Conservation (phyloP, 30 jellyfish, hydroid and myxozoan species). For the Turritopsis dohrnii region DNA sequence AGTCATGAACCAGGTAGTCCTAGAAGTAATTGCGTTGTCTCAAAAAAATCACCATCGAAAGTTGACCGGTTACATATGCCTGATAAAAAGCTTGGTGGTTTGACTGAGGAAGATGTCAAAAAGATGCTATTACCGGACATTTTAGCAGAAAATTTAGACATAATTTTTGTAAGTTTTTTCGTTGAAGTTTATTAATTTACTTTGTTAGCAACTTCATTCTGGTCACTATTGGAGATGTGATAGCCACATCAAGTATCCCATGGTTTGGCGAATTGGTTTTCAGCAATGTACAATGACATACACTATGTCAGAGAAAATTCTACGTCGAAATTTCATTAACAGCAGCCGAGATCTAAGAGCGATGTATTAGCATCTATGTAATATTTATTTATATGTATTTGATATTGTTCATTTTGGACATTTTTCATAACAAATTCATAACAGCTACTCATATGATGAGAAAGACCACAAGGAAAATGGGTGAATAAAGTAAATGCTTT, state of each 20-base stretch:
- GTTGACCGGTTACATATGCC: conserved; percentile 15
- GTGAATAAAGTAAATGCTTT: too few relatives aligned
- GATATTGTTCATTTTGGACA: too few relatives aligned
- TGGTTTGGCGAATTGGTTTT: neutral
- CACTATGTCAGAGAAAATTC: too few relatives aligned
- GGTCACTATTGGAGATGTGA: neutral
- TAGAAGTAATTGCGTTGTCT: too few relatives aligned
- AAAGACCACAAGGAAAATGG: too few relatives aligned
- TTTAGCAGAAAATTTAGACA: conserved; percentile 57
- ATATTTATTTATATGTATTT: too few relatives aligned
- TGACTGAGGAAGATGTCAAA: conserved; percentile 59
- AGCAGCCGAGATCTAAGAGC: neutral
- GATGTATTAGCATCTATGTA: neutral
- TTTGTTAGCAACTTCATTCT: neutral
- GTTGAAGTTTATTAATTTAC: too few relatives aligned
- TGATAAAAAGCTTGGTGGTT: conserved; percentile 48
- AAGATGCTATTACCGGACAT: conserved; percentile 68
- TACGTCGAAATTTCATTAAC: too few relatives aligned
- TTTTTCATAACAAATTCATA: too few relatives aligned
- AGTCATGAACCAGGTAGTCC: neutral
- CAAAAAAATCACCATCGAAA: neutral
- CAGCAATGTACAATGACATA: too few relatives aligned
- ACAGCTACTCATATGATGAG: too few relatives aligned
- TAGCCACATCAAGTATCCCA: neutral
- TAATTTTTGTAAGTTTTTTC: conserved; percentile 56